Base-by-base conservation (phyloP, 2,888 invertebrate species). In the Ethmia dodecea region DNA sequence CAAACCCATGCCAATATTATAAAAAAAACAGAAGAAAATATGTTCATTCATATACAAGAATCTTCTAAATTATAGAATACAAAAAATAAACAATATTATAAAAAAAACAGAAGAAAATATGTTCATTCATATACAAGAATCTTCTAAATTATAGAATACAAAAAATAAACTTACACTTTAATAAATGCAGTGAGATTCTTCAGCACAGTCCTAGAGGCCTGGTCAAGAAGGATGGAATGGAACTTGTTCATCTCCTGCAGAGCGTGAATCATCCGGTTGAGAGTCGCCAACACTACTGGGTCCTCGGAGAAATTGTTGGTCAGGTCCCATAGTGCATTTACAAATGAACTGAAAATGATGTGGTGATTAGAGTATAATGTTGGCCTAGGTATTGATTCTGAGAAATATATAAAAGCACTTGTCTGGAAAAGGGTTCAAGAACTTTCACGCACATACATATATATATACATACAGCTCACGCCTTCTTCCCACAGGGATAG, bases 191-290 rank as follows among this genome's bases (percentile, higher is more conserved):
- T 92, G 63, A 98, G 90, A 88, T 96, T 97, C 86, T 95, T 96
- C 28, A 94, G 87, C 45, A 98, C 92, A 43, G 96, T 96, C 59
- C 96, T 89, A 36, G 95, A 94, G 4, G 96, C 96, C 79, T 97
- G 97, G 74, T 98, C 97, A 60, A 97, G 81, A 14, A 97, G 84
- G 47, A 94, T 96, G 26, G 94, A 93, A 63, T 97, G 95, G 68
- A 94, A 97, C 71, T 97, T 97, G 71, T 95, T 94, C 92, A 97
- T 95, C 86, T 98, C 97, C 80, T 95, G 91, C 38, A 97, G 87
- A 34, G 92, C 91, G 62, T 94, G 90, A 32, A 84, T 84, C 69
- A 87, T 83, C 27, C 86, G 64, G 53, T 86, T 86, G 31, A 97
- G 83, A 22, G 93, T 92, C 39, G 94, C 92, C 77, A 94, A 91